Conservation (phyloP, 2,888 invertebrate species). For the Melanargia galathea region DNA sequence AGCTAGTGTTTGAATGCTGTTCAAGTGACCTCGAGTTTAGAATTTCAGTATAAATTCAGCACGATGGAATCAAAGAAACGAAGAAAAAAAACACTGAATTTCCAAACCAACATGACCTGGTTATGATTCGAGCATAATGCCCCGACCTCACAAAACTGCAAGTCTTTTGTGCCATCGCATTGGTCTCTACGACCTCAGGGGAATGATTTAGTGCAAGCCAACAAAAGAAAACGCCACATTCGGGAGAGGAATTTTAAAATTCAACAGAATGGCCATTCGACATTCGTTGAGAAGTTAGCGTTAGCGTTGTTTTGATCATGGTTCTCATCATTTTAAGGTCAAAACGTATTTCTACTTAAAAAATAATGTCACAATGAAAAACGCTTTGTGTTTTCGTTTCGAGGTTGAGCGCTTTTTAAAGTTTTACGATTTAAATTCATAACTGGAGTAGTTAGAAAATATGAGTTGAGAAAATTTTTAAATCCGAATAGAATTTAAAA, state of each 20-base stretch:
- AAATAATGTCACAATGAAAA: conserved; percentile 20
- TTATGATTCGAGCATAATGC: conserved; percentile 35
- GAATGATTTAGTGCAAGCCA: conserved; percentile 36
- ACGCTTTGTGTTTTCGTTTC: conserved; percentile 21
- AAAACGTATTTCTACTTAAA: conserved; percentile 18
- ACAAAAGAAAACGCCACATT: conserved; percentile 39
- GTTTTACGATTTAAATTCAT: conserved; percentile 21
- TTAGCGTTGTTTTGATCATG: conserved; percentile 29
- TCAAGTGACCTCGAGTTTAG: background rate
- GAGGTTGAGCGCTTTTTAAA: conserved; percentile 10
- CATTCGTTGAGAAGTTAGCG: conserved; percentile 28
- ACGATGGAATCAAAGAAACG: background rate
- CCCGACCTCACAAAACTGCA: conserved; percentile 28
- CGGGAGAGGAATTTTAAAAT: conserved; percentile 35
- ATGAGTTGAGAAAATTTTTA: too few species aligned
- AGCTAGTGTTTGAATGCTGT: background rate
- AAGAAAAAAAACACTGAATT: conserved; percentile 17
- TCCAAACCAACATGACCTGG: conserved; percentile 32
- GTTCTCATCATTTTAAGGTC: conserved; percentile 32
- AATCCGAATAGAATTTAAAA: background rate
- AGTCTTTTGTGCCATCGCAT: conserved; percentile 38
- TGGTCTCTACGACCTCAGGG: conserved; percentile 32
- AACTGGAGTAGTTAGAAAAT: conserved; percentile 5
- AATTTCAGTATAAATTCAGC: background rate
- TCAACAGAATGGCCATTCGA: conserved; percentile 33